Conservation (phyloP, 2,113 vertebrate species). For the Tenebrosternarchus preto region DNA sequence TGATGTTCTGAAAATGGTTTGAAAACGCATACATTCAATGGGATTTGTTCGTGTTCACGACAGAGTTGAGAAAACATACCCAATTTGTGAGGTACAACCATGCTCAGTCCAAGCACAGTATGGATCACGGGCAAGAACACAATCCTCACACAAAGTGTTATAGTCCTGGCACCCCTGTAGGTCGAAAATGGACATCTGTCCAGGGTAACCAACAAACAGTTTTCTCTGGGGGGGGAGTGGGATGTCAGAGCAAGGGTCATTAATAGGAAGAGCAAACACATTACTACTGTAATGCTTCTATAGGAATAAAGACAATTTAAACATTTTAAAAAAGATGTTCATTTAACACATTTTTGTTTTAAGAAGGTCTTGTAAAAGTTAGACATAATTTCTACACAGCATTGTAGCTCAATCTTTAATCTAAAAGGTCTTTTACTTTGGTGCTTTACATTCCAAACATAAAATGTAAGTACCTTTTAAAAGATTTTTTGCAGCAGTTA, state of each 20-base stretch:
- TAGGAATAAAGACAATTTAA: no score
- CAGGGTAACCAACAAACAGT: constrained; percentile 69
- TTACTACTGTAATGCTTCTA: neutral
- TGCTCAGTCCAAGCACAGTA: constrained; percentile 71
- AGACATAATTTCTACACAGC: no score
- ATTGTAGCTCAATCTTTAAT: neutral
- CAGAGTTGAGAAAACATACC: constrained; percentile 53
- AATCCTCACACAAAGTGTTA: constrained; percentile 66
- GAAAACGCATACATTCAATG: neutral
- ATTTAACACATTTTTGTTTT: neutral
- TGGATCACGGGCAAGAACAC: constrained; percentile 73
- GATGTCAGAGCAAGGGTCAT: no score
- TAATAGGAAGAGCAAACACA: neutral
- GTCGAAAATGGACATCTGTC: constrained; percentile 64
- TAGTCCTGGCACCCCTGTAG: constrained; percentile 70
- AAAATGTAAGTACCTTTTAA: neutral
- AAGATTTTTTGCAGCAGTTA: neutral
- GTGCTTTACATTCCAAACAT: neutral
- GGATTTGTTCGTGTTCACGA: neutral
- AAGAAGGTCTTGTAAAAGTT: neutral
- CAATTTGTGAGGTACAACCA: constrained; percentile 62
- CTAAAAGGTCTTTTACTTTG: neutral
- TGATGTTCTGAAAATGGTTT: neutral
- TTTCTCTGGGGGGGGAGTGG: constrained; percentile 66
- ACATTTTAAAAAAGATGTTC: no score